Conservation (phyloP, 2,113 vertebrate species). For the Cynoglossus semilaevis region DNA sequence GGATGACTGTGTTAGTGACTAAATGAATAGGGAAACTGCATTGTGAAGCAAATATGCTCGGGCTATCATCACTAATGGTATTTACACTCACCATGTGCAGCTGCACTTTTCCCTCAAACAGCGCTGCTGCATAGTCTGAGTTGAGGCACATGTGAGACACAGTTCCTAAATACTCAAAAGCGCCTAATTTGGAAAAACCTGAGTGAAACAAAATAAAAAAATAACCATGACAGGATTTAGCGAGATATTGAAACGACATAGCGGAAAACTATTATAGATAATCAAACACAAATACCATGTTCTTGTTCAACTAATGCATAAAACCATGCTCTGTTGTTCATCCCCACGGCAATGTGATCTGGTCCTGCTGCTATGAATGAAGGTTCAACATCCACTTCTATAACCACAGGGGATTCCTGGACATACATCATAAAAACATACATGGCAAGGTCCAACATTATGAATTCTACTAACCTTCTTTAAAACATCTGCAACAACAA, state of each 20-base stretch:
- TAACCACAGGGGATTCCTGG: conserved; percentile 83
- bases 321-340: conserved; percentile 99
- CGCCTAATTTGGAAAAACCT: conserved; percentile 88
- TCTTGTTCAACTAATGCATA: conserved; percentile 83
- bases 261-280: background rate
- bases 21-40: background rate
- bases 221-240: background rate
- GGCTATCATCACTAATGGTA: too few species aligned
- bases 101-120: conserved; percentile 95
- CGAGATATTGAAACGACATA: background rate
- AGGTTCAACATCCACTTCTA: conserved; percentile 93
- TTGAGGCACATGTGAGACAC: conserved; percentile 90
- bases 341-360: conserved; percentile 91
- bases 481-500: too few species aligned
- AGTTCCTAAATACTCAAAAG: conserved; percentile 92
- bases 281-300: conserved; percentile 38
- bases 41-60: too few species aligned
- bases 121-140: conserved; percentile 89
- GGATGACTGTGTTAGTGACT: too few species aligned
- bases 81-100: conserved; percentile 87
- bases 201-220: conserved; percentile 25
- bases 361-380: conserved; percentile 91
- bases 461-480: too few species aligned
- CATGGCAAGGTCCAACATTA: too few species aligned
- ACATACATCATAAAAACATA: background rate